Percentiles rank a stretch among this genome's conserved stretches.
Conservation (phyloP, 2,113 vertebrate species). For the Heliornis fulica region DNA sequence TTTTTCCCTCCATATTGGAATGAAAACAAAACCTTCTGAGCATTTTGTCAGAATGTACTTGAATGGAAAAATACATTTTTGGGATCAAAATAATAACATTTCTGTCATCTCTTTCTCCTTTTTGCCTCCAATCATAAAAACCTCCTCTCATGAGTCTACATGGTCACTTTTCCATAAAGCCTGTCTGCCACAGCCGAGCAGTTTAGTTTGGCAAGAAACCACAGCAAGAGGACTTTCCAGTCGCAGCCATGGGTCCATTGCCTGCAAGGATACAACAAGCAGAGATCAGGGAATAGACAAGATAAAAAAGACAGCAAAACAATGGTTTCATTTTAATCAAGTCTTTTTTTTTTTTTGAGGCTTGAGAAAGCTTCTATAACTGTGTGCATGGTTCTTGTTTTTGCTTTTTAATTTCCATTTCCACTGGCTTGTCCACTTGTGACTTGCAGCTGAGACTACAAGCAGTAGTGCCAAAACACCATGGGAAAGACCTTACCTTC, state of each 20-base stretch:
- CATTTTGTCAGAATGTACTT: background rate
- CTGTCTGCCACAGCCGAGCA: background rate
- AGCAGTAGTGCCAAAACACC: background rate
- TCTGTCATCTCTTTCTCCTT: background rate
- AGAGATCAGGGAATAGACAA: background rate
- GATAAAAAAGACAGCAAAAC: background rate
- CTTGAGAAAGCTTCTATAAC: background rate
- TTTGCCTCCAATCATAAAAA: background rate
- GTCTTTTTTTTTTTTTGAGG: background rate
- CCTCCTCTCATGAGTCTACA: background rate
- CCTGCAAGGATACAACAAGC: background rate
- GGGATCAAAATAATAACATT: background rate
- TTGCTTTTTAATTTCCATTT: background rate
- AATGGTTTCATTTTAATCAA: background rate
- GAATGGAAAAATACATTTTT: background rate
- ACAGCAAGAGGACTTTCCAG: background rate
- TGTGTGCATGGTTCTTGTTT: background rate
- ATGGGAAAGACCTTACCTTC: background rate
- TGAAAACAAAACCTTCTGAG: background rate
- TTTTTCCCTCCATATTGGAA: constrained; percentile 16
- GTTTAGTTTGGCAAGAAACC: background rate
- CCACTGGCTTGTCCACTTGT: background rate
- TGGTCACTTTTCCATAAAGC: background rate
- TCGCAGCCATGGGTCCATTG: background rate
- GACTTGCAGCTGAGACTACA: background rate